A percentile compares a stretch with the other conserved stretches of the same genome.
phyloP scores from a whole-genome alignment of 2,888 invertebrate species.

The Asteroscopus sphinx region DNA sequence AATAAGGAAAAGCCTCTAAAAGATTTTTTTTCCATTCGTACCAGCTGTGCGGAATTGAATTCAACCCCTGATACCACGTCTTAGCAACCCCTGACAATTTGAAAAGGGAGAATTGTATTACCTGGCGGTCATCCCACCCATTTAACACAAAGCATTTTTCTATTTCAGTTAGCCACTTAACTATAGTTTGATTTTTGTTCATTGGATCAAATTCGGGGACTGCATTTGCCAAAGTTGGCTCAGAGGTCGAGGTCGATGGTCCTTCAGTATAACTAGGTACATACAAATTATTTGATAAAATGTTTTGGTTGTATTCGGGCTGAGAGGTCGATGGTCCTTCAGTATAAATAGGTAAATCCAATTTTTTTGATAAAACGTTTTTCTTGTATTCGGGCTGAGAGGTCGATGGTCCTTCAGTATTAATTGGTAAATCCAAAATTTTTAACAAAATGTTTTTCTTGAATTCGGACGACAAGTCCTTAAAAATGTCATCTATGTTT shows the following conservation, averaged over 20 bases:
- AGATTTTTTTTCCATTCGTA: not conserved
- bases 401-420: too few relatives aligned
- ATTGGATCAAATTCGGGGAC: not conserved
- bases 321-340: too few relatives aligned
- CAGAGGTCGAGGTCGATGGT: too few relatives aligned
- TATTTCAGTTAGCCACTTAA: not conserved
- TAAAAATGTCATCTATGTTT: too few relatives aligned
- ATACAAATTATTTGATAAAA: too few relatives aligned
- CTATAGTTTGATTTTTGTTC: not conserved
- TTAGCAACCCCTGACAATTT: constrained; percentile 1
- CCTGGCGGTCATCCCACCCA: not conserved
- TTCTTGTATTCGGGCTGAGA: too few relatives aligned
- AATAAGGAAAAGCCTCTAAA: not conserved
- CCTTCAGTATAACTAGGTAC: too few relatives aligned
- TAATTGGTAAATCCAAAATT: not conserved
- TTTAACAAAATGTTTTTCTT: not conserved
- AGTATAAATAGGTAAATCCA: too few relatives aligned
- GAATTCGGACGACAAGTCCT: too few relatives aligned
- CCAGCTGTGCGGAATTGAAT: not conserved
- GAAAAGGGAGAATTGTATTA: not conserved
- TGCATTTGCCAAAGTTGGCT: not conserved
- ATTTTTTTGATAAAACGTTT: too few relatives aligned
- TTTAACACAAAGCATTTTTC: not conserved
- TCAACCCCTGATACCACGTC: not conserved
- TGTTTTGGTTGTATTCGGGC: too few relatives aligned